Conservation (phyloP, 2,797 vertebrate species). For the Hydrophis major region DNA sequence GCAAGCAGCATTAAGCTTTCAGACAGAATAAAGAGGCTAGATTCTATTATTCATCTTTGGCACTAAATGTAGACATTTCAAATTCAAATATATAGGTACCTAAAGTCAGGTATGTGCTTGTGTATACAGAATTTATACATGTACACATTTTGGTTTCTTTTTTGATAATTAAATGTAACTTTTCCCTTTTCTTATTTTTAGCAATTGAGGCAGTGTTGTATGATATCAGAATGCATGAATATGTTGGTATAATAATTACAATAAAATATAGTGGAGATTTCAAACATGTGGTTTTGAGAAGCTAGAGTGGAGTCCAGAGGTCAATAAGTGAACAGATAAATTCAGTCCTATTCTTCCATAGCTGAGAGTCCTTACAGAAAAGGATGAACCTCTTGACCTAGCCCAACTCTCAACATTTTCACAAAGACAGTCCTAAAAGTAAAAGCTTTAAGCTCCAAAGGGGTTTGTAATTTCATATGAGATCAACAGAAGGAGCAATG, state of each 20-base stretch:
- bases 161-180: neutral
- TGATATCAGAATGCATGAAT: neutral
- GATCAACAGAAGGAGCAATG: slow-evolving; percentile 12
- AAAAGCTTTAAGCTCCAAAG: neutral
- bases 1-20: neutral
- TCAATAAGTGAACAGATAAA: neutral
- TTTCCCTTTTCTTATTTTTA: neutral
- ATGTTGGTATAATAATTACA: neutral
- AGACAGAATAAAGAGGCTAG: neutral
- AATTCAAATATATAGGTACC: neutral
- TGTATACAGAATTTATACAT: neutral
- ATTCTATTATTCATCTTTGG: neutral
- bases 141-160: neutral
- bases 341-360: neutral
- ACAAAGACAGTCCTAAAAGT: neutral
- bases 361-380: neutral
- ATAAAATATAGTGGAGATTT: neutral
- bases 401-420: neutral
- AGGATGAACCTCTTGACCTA: neutral
- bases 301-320: neutral
- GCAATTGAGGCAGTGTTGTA: neutral
- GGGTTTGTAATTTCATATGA: slow-evolving; percentile 5
- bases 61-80: neutral
- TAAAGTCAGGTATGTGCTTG: neutral
- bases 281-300: neutral